phyloP scores from a whole-genome alignment of 2,113 vertebrate genomes.

The Dunckerocampus dactyliophorus region DNA sequence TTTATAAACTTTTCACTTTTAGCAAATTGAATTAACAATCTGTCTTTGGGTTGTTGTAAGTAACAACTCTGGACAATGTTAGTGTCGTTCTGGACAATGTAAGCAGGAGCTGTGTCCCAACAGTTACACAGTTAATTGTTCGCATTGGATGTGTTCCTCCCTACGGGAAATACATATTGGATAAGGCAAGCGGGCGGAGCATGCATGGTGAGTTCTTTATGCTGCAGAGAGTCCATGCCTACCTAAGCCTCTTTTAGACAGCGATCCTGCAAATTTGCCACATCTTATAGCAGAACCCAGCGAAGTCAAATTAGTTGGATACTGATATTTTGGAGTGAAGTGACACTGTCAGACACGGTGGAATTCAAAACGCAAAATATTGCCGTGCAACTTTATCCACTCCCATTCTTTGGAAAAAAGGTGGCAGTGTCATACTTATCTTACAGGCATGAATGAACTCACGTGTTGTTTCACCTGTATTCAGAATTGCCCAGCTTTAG shows the following conservation, averaged over 20 bases:
- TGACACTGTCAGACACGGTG: too few relatives aligned
- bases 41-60: neutral
- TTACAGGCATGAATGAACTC: neutral
- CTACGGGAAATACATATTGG: neutral
- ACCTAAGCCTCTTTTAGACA: too few relatives aligned
- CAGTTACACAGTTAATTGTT: neutral
- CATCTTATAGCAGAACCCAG: too few relatives aligned
- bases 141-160: neutral
- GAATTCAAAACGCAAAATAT: too few relatives aligned
- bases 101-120: neutral
- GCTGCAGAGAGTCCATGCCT: too few relatives aligned
- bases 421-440: neutral
- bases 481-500: neutral
- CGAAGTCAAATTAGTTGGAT: too few relatives aligned
- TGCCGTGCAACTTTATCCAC: too few relatives aligned
- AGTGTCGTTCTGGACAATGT: neutral
- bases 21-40: neutral
- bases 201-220: too few relatives aligned
- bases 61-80: neutral
- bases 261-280: too few relatives aligned
- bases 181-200: too few relatives aligned
- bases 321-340: too few relatives aligned
- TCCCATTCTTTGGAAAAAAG: too few relatives aligned
- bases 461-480: neutral
- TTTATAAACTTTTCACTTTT: neutral